phyloP scores from a whole-genome alignment of 2,888 invertebrate genomes.

The Petrophora chlorosata region DNA sequence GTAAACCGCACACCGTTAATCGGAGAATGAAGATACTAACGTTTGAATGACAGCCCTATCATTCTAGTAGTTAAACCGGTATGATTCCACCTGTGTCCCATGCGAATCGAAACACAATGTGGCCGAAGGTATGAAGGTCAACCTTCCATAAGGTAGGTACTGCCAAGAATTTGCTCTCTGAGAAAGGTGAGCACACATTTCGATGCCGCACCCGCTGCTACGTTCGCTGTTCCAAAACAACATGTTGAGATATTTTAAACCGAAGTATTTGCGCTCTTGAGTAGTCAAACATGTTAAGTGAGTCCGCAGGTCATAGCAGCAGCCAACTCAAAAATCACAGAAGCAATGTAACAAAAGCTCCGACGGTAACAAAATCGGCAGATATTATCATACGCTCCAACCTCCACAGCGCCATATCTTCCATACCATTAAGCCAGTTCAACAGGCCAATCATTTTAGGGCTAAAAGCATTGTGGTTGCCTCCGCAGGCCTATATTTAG shows the following conservation, averaged over 20 bases:
- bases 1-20: too few relatives aligned
- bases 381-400: slow-evolving; percentile 12
- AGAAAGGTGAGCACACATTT: slow-evolving; percentile 21
- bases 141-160: slow-evolving; percentile 24
- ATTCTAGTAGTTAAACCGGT: slow-evolving; percentile 42
- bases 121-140: slow-evolving; percentile 29
- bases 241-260: not conserved
- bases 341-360: not conserved
- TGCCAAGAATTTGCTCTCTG: slow-evolving; percentile 25
- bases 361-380: not conserved
- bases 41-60: slow-evolving; percentile 8
- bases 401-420: slow-evolving; percentile 31
- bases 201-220: slow-evolving; percentile 4
- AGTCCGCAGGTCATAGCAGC: too few relatives aligned
- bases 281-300: too few relatives aligned
- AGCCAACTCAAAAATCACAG: not conserved
- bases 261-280: too few relatives aligned
- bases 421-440: slow-evolving; percentile 53
- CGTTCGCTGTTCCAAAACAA: not conserved
- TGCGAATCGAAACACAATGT: slow-evolving; percentile 37
- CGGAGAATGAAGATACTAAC: too few relatives aligned
- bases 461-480: slow-evolving; percentile 67
- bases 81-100: slow-evolving; percentile 52
- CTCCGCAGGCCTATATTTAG: slow-evolving; percentile 78
- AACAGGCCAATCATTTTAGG: slow-evolving; percentile 64